Evolutionary conservation across 2,888 invertebrate species (phyloP), one percentile per base, ranked within the genome.

Genomic region (Euzetes globulus): DNA sequence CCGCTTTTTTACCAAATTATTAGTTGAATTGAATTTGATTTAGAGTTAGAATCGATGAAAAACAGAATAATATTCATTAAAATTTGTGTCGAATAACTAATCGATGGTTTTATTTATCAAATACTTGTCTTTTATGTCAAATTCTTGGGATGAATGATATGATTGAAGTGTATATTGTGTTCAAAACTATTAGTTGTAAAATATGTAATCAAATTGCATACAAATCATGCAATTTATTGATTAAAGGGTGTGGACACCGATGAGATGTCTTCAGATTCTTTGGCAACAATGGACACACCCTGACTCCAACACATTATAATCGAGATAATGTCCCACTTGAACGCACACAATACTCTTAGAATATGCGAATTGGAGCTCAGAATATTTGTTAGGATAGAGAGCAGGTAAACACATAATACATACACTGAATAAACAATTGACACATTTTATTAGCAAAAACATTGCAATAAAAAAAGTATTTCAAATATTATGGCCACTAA

Each of bases 141-240:
- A 41, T 41, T 41, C 41, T 41, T 41, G 6, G 41, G n/a, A 5
- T 50, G 19, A 50, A 50, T 50, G 9, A 5, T 50, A 50, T 19
- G n/a, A 50, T 50, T 50, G 19, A 50, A 55, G 55, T 55, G 55
- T 55, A 55, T 55, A 25, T 13, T 22, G 55, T 25, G 25, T 55
- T 55, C 22, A 19, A 60, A 60, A 60, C 29, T 11, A 60, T n/a
- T 60, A 15, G 13, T n/a, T n/a, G 3, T 27, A 60, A 60, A 60
- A 5, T 60, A 3, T 15, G 41, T 33, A 68, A 68, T 68, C 41
- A 68, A 68, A 68, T 68, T 68, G 68, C 41, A 41, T 37, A 15
- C 1, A 68, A 41, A 68, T 68, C 68, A 68, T 68, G 68, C 68
- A 68, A 68, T 45, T n/a, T 68, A 68, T 68, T 68, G 68, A 68